A percentile compares a stretch with the other conserved stretches of the same genome.
phyloP scores from a whole-genome alignment of 2,797 vertebrate genomes.

The Chloroceryle amazona region DNA sequence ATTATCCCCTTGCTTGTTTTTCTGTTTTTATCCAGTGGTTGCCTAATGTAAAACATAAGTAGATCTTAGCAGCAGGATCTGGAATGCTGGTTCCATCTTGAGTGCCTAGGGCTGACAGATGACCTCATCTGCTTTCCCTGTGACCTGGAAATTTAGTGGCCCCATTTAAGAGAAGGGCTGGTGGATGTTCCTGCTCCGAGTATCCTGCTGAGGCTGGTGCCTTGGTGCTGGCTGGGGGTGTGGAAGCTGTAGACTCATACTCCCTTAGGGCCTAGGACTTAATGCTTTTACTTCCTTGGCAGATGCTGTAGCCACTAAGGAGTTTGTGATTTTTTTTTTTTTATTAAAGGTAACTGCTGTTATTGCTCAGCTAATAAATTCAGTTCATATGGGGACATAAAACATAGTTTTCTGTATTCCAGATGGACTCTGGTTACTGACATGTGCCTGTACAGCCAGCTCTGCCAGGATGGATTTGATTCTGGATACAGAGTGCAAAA shows the following conservation, averaged over 20 bases:
- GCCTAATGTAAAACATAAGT: neutral
- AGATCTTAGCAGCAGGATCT: neutral
- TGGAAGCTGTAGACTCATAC: neutral
- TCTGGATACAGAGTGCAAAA: neutral
- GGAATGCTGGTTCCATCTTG: neutral
- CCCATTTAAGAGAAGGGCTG: neutral
- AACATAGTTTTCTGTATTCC: constrained; percentile 45
- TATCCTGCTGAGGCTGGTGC: neutral
- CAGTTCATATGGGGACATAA: constrained; percentile 11
- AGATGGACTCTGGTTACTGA: constrained; percentile 10
- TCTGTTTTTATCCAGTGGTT: neutral
- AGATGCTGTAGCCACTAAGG: neutral
- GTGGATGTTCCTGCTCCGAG: neutral
- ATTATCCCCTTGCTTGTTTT: neutral
- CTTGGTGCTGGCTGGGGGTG: neutral
- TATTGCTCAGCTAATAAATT: constrained; percentile 24
- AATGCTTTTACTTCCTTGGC: neutral
- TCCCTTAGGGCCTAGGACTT: neutral
- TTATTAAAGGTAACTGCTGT: constrained; percentile 20
- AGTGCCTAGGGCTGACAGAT: neutral
- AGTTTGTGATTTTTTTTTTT: neutral
- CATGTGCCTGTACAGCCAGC: neutral
- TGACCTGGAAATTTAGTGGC: neutral
- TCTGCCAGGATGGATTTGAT: neutral
- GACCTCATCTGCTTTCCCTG: neutral